phyloP scores from a whole-genome alignment of 2,888 invertebrate genomes.

The Drosophila imparisetae region DNA sequence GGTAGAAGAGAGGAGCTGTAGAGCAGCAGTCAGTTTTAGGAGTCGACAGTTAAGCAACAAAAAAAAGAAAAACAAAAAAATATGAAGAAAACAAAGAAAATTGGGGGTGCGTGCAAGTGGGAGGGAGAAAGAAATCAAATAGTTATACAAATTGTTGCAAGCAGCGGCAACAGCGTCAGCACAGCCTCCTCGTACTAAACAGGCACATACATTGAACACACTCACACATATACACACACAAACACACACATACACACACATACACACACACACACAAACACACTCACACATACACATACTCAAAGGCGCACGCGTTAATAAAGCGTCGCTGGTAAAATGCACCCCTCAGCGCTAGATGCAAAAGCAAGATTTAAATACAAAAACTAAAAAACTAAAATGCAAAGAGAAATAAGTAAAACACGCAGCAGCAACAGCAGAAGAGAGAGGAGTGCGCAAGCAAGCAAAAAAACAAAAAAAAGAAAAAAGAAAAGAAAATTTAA shows the following conservation, averaged over 20 bases:
- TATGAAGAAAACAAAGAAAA: constrained; percentile 7
- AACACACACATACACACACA: not conserved
- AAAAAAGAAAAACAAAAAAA: constrained; percentile 9
- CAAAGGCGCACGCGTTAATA: constrained; percentile 18
- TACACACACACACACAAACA: constrained; percentile 4
- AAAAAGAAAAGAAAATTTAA: not conserved
- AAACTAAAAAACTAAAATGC: not conserved
- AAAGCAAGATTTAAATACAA: constrained; percentile 17
- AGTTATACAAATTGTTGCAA: constrained; percentile 29
- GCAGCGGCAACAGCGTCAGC: constrained; percentile 22
- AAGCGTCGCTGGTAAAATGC: constrained; percentile 28
- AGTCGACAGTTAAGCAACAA: constrained; percentile 56
- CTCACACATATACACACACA: not conserved
- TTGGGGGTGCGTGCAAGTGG: constrained; percentile 38
- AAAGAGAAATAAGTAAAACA: constrained; percentile 4
- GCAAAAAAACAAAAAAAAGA: not conserved
- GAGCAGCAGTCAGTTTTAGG: constrained; percentile 47
- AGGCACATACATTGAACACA: constrained; percentile 8
- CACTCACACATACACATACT: constrained; percentile 5
- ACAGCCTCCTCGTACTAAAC: constrained; percentile 6
- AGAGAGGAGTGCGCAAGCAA: constrained; percentile 2
- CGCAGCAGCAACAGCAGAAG: not conserved
- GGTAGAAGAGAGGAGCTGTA: constrained; percentile 1
- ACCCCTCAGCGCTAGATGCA: constrained; percentile 17
- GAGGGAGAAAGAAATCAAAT: constrained; percentile 59